Percentiles rank a stretch among this genome's conserved stretches.
phyloP scores from a whole-genome alignment of 2,888 invertebrate species.

The Hyposoter didymator region DNA sequence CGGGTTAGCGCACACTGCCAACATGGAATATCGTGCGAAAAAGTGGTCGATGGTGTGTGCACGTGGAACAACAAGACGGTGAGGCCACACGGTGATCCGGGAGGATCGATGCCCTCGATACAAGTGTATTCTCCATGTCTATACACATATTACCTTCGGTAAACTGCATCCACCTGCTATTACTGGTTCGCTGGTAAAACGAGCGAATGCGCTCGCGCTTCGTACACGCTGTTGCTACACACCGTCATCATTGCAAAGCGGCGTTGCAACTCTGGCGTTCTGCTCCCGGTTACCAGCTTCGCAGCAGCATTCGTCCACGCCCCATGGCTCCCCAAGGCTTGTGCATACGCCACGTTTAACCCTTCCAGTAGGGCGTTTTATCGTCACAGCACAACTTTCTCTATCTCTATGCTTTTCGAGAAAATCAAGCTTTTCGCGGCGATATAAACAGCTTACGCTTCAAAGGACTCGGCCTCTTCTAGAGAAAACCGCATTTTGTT shows the following conservation, averaged over 20 bases:
- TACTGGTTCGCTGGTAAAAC: conserved; percentile 53
- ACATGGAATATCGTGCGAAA: conserved; percentile 21
- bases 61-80: conserved; percentile 71
- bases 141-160: conserved; percentile 32
- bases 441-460: conserved; percentile 41
- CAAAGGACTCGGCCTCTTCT: conserved; percentile 50
- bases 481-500: conserved; percentile 36
- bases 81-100: conserved; percentile 80
- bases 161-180: conserved; percentile 64
- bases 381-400: conserved; percentile 33
- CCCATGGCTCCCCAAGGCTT: conserved; percentile 59
- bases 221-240: conserved; percentile 60
- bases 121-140: conserved; percentile 37
- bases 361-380: conserved; percentile 53
- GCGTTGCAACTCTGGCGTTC: conserved; percentile 32
- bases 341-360: conserved; percentile 68
- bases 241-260: conserved; percentile 48
- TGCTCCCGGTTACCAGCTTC: conserved; percentile 45
- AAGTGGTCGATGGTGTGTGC: conserved; percentile 65
- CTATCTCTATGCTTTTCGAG: conserved; percentile 23
- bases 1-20: conserved; percentile 5
- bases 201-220: conserved; percentile 47
- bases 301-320: conserved; percentile 63
- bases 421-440: conserved; percentile 48
- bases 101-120: conserved; percentile 82